These are phyloP conservation scores for Garrulus glandarius DNA, from an alignment of 2,797 vertebrate species.

Conservation along the genomic window DNA sequence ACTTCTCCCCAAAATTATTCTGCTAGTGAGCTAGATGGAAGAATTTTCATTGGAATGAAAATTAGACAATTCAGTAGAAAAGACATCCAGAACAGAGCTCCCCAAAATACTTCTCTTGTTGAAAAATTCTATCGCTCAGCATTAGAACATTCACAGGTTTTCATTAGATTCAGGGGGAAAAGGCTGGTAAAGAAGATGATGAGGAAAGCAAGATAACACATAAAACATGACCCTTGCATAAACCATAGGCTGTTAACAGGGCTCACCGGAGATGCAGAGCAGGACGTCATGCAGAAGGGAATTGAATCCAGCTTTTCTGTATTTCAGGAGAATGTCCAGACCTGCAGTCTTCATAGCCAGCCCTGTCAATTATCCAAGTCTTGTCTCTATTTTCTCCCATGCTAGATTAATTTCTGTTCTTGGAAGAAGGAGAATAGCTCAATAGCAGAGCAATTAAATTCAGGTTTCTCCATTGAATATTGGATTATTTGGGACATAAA, in stretches of 20 bases:
- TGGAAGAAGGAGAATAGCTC: background rate
- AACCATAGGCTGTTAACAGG: background rate
- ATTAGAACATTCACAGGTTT: background rate
- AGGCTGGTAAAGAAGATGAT: background rate
- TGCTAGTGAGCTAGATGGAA: conserved; percentile 76
- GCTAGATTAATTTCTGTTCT: background rate
- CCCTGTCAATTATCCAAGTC: background rate
- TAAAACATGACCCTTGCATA: background rate
- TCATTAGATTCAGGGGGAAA: background rate
- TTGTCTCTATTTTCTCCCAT: background rate
- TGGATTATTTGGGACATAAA: background rate
- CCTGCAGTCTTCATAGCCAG: background rate
- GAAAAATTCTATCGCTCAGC: background rate
- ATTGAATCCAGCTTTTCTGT: background rate
- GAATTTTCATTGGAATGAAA: conserved; percentile 77
- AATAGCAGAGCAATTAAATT: background rate
- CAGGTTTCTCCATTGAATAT: background rate
- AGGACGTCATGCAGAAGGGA: background rate
- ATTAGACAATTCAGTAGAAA: conserved; percentile 77
- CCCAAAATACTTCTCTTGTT: background rate
- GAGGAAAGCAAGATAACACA: background rate
- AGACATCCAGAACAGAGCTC: conserved; percentile 53
- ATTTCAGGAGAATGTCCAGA: background rate
- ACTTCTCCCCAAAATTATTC: conserved; percentile 71
- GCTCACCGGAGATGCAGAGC: background rate